Percentiles rank a stretch among this genome's conserved stretches.
Conservation (phyloP, 2,888 invertebrate genomes). For the Rhogogaster chlorosoma region DNA sequence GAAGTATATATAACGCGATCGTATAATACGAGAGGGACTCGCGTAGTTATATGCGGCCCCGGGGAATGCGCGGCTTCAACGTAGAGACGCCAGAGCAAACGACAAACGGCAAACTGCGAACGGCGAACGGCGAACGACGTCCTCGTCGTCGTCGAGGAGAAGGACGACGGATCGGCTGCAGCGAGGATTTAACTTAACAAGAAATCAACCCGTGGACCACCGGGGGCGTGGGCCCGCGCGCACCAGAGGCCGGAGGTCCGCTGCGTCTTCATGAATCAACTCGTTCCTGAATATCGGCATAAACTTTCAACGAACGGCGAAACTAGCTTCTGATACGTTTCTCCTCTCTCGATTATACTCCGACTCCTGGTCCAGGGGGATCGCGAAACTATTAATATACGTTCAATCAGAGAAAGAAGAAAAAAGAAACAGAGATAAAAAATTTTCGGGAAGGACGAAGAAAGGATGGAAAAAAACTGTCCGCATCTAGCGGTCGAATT, state of each 20-base stretch:
- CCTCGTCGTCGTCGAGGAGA: background rate
- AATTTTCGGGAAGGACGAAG: no score
- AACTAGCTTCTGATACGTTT: conserved; percentile 34
- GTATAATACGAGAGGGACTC: background rate
- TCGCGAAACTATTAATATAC: background rate
- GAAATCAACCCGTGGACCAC: conserved; percentile 77
- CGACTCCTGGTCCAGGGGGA: background rate
- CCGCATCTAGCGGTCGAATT: background rate
- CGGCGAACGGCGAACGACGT: conserved; percentile 33
- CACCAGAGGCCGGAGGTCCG: conserved; percentile 76
- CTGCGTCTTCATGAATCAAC: conserved; percentile 78
- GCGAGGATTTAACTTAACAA: conserved; percentile 72
- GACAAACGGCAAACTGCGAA: background rate
- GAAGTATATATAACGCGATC: background rate
- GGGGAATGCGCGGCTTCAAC: conserved; percentile 17
- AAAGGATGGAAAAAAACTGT: background rate
- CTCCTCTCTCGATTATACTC: conserved; percentile 8
- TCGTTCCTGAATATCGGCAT: conserved; percentile 74
- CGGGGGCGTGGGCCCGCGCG: conserved; percentile 73
- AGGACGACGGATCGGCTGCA: conserved; percentile 53
- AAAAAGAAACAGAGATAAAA: background rate
- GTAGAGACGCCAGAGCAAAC: background rate
- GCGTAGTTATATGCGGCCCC: conserved; percentile 18
- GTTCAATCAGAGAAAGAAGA: background rate
- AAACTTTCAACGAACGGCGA: conserved; percentile 66